These are phyloP conservation scores for Tenebrio molitor DNA, from an alignment of 1,140 invertebrate genomes.

Conservation along the genomic window DNA sequence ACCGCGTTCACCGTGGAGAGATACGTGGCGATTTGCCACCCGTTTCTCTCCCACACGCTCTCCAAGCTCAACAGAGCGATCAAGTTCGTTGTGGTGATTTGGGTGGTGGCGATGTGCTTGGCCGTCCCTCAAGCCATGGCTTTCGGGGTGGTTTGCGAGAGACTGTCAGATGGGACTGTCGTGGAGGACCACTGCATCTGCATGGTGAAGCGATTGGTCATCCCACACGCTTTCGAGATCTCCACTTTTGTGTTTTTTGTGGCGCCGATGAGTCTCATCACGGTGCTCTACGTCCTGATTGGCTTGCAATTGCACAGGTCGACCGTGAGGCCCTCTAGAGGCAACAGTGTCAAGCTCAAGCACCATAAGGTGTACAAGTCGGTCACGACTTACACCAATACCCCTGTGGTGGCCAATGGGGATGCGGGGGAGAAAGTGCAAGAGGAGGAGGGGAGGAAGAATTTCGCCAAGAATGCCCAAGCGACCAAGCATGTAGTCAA, in stretches of 20 bases:
- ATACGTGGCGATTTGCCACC: constrained; percentile 95
- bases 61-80: constrained; percentile 82
- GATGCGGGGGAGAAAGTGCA: constrained; percentile 37
- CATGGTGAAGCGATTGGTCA: constrained; percentile 65
- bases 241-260: constrained; percentile 84
- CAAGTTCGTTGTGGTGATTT: constrained; percentile 78
- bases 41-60: constrained; percentile 89
- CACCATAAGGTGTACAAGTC: constrained; percentile 49
- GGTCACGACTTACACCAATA: constrained; percentile 31
- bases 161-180: constrained; percentile 70
- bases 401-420: constrained; percentile 51
- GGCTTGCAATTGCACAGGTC: constrained; percentile 75
- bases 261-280: constrained; percentile 82
- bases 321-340: constrained; percentile 56
- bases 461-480: constrained; percentile 68
- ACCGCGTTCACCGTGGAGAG: constrained; percentile 95
- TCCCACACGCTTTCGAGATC: constrained; percentile 77
- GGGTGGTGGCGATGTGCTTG: constrained; percentile 78
- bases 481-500: constrained; percentile 73
- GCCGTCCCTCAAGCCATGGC: constrained; percentile 87
- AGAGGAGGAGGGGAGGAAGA: constrained; percentile 65
- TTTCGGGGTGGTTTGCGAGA: constrained; percentile 75
- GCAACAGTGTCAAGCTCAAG: constrained; percentile 60
- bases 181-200: constrained; percentile 66
- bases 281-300: constrained; percentile 79